Evolutionary conservation across 1,140 invertebrate species (phyloP).

Genomic region (Drosophila sucinea): DNA sequence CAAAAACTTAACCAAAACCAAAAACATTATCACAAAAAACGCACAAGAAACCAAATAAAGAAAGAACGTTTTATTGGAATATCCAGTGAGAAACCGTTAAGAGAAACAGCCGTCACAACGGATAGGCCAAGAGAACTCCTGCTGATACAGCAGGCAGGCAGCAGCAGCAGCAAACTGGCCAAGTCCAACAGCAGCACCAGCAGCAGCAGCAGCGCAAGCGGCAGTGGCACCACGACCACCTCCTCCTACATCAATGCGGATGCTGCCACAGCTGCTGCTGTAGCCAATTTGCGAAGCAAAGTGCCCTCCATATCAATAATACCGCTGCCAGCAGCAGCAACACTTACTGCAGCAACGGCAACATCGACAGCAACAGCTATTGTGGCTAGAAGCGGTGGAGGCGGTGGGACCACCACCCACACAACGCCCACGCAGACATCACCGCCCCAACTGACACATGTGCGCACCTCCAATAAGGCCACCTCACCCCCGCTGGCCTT

Average conservation of each 20-base stretch:
- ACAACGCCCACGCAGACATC: conserved; percentile 17
- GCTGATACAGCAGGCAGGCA: conserved; percentile 65
- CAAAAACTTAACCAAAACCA: conserved; percentile 30
- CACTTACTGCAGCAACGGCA: conserved; percentile 5
- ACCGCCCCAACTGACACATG: conserved; percentile 33
- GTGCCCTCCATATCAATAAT: conserved; percentile 82
- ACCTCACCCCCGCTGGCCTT: conserved; percentile 74
- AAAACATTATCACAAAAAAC: conserved; percentile 25
- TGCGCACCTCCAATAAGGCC: conserved; percentile 69
- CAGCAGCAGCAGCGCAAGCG: conserved; percentile 25
- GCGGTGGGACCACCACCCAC: background rate
- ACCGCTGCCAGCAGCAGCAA: conserved; percentile 67
- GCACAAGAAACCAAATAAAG: background rate
- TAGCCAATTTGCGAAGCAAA: conserved; percentile 72
- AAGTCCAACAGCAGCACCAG: conserved; percentile 55
- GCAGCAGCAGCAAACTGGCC: conserved; percentile 23
- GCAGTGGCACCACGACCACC: conserved; percentile 19
- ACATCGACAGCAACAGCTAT: conserved; percentile 52
- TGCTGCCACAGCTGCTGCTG: conserved; percentile 71
- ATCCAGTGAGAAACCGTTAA: conserved; percentile 15
- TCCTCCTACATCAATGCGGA: conserved; percentile 57
- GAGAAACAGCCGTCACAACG: conserved; percentile 69
- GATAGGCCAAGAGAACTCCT: conserved; percentile 78
- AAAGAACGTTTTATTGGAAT: background rate
- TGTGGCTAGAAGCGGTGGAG: conserved; percentile 40